Evolutionary conservation across 2,888 invertebrate species (phyloP).

Genomic region (Oscheius sp.): DNA sequence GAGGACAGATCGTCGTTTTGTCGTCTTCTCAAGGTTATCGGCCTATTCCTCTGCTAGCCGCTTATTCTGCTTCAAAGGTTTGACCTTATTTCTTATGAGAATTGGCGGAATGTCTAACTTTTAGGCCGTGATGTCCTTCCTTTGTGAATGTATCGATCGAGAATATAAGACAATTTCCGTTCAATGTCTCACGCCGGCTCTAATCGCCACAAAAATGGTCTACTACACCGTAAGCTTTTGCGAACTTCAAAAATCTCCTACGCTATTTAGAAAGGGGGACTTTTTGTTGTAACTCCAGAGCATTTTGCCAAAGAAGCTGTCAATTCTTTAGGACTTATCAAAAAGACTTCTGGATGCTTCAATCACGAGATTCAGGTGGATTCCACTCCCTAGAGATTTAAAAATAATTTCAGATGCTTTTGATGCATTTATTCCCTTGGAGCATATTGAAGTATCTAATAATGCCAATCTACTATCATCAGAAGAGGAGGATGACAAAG

Average conservation of each 20-base stretch:
- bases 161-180: conserved; percentile 65
- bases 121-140: conserved; percentile 63
- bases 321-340: conserved; percentile 57
- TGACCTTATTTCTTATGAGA: background rate
- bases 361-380: conserved; percentile 67
- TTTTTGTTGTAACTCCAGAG: conserved; percentile 67
- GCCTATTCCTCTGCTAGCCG: conserved; percentile 67
- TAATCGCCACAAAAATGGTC: conserved; percentile 69
- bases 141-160: conserved; percentile 63
- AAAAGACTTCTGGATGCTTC: conserved; percentile 65
- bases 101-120: conserved; percentile 5
- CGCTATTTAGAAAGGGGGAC: conserved; percentile 52
- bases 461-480: conserved; percentile 67
- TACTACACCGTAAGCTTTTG: conserved; percentile 61
- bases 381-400: background rate
- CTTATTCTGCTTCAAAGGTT: conserved; percentile 66
- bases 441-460: conserved; percentile 64
- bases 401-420: conserved; percentile 53
- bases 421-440: conserved; percentile 67
- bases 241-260: background rate
- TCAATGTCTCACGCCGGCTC: conserved; percentile 66
- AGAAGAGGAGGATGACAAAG: conserved; percentile 56
- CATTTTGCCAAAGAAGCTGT: conserved; percentile 64
- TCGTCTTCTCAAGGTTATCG: conserved; percentile 65
- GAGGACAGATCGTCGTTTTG: conserved; percentile 67